Base-by-base conservation (phyloP, 2,888 invertebrate species). In the Scelioninae gen. 2 region DNA sequence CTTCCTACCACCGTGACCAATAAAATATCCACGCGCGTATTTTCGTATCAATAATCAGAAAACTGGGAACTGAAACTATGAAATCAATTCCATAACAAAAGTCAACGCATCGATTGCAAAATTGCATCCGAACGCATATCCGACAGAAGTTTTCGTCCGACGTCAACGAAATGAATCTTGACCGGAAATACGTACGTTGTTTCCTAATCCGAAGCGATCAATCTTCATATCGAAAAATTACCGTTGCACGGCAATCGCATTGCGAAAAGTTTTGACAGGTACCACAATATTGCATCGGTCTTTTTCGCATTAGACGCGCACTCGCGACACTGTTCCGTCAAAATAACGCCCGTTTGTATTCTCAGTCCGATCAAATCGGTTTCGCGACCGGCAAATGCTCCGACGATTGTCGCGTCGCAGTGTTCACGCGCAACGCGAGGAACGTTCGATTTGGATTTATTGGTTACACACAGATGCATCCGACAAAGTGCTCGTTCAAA, bases 401-500 rank as follows among this genome's bases (percentile, higher is more conserved):
- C 57, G 39, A 41, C 57, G 46, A 52, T 58, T 37, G 58, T 28
- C 16, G 9, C 13, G 22, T 13, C 19, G 15, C 5, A 6, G 7
- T 6, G 31, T 45, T 9, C 19, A n/a, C 15, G 52, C 16, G 5
- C 13, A 1, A 28, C 31, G 5, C 25, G 3, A 35, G 10, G 46
- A 48, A 13, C 53, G 35, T 0, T 11, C 57, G 50, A 67, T 57
- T 48, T 22, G 25, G 41, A 68, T 60, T 71, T 58, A 71, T 71
- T 55, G 63, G 60, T 50, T 67, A 43, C 46, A 63, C 69, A 55
- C 57, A 63, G 73, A 70, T 53, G 73, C 69, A 69, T 69, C 37
- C 74, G 33, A 71, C 63, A 43, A 73, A 74, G 74, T 77, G 76
- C 63, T 76, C 69, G 22, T 73, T 75, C 50, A 71, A 69, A 69